phyloP scores from a whole-genome alignment of 2,888 invertebrate genomes.

The Lysandra coridon region DNA sequence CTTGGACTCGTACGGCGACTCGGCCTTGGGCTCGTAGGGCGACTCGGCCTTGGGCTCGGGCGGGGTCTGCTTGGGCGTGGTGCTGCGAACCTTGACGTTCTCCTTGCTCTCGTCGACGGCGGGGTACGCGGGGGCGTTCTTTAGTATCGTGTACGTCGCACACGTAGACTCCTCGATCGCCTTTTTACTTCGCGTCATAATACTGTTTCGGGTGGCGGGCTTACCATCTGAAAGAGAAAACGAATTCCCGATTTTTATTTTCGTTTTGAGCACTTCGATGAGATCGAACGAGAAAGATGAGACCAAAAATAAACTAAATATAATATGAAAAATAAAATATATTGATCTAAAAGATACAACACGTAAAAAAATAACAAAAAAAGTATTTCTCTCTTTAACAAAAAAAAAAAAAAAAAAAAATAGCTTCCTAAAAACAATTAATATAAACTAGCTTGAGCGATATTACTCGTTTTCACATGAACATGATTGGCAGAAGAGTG shows the following conservation, averaged over 20 bases:
- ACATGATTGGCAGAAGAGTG: constrained; percentile 37
- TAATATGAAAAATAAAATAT: constrained; percentile 41
- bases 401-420: constrained; percentile 37
- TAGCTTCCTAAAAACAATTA: constrained; percentile 5
- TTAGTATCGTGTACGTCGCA: constrained; percentile 63
- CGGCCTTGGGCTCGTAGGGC: constrained; percentile 72
- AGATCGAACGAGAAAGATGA: constrained; percentile 34
- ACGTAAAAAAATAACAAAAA: constrained; percentile 37
- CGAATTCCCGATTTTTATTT: constrained; percentile 51
- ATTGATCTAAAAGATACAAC: constrained; percentile 39
- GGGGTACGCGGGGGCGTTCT: constrained; percentile 56
- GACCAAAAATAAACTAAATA: constrained; percentile 43
- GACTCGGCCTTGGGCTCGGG: constrained; percentile 47
- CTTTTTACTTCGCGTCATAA: constrained; percentile 67
- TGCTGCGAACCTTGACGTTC: constrained; percentile 33
- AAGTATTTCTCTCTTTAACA: constrained; percentile 32
- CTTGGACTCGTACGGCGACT: constrained; percentile 43
- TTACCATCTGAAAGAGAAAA: constrained; percentile 68
- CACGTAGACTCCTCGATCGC: constrained; percentile 54
- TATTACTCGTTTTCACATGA: constrained; percentile 29
- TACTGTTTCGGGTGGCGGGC: constrained; percentile 56
- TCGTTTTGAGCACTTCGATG: constrained; percentile 32
- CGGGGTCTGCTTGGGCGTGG: constrained; percentile 13
- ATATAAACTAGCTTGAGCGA: constrained; percentile 29
- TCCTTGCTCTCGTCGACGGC: constrained; percentile 35